Evolutionary conservation across 2,888 invertebrate species (phyloP).

Genomic region (Agrochola lota): DNA sequence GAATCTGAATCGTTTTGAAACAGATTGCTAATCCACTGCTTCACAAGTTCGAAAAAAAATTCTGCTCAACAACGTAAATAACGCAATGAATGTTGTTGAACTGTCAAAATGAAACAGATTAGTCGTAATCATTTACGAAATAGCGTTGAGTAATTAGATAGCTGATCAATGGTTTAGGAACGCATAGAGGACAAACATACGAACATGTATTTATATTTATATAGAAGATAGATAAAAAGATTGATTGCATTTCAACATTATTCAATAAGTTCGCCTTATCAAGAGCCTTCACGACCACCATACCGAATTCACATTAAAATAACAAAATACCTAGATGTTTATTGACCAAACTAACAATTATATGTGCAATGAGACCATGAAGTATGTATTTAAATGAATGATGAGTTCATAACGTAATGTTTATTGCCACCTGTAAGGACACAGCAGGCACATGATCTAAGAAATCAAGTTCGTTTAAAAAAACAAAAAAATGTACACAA

Average conservation of each 20-base stretch:
- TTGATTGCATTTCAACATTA: constrained; percentile 43
- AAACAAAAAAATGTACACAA: not conserved
- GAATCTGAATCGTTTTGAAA: no score
- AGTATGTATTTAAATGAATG: constrained; percentile 68
- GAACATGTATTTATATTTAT: no score
- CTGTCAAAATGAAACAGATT: no score
- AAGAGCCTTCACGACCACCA: constrained; percentile 72
- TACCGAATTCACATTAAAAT: constrained; percentile 72
- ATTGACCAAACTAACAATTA: constrained; percentile 69
- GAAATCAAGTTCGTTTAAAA: constrained; percentile 28
- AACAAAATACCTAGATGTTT: constrained; percentile 70
- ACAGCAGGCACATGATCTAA: constrained; percentile 37
- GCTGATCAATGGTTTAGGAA: no score
- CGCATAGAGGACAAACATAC: no score
- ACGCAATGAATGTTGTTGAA: no score
- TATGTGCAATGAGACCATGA: constrained; percentile 66
- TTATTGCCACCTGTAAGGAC: constrained; percentile 60
- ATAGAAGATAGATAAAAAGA: no score
- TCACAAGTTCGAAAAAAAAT: no score
- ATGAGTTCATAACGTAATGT: constrained; percentile 64
- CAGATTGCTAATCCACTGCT: no score
- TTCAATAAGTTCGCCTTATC: constrained; percentile 66
- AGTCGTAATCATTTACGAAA: no score
- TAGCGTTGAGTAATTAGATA: no score
- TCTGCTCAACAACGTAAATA: no score